A percentile compares a stretch with the other conserved stretches of the same genome.
Conservation (phyloP, 2,888 invertebrate species). For the Eupithecia subumbrata region DNA sequence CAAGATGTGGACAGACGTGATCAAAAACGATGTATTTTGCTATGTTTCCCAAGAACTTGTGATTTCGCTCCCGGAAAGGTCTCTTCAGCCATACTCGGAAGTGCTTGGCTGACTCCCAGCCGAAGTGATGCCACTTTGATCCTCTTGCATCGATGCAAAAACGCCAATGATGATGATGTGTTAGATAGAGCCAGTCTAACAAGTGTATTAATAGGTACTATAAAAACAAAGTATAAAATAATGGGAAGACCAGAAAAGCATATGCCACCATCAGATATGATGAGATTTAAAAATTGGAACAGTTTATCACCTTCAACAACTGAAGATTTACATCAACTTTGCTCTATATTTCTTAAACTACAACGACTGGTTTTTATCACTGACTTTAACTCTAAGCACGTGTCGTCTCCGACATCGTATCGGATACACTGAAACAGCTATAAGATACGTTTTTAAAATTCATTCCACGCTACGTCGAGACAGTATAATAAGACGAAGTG, state of each 20-base stretch:
- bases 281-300: not conserved
- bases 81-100: no score
- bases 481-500: conserved; percentile 38
- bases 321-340: not conserved
- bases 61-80: no score
- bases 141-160: no score
- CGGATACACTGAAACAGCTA: not conserved
- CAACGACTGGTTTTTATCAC: not conserved
- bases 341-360: not conserved
- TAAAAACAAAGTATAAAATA: not conserved
- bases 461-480: conserved; percentile 25
- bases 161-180: no score
- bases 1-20: not conserved
- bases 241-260: not conserved
- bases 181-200: not conserved
- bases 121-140: no score
- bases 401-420: not conserved
- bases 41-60: not conserved
- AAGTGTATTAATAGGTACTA: not conserved
- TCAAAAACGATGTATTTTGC: not conserved
- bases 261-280: not conserved
- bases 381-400: not conserved
- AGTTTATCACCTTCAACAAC: not conserved
- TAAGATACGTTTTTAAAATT: conserved; percentile 29
- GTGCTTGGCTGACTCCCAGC: no score